Base-by-base conservation (phyloP, 2,113 vertebrate genomes). In the Melanostigma gelatinosum region DNA sequence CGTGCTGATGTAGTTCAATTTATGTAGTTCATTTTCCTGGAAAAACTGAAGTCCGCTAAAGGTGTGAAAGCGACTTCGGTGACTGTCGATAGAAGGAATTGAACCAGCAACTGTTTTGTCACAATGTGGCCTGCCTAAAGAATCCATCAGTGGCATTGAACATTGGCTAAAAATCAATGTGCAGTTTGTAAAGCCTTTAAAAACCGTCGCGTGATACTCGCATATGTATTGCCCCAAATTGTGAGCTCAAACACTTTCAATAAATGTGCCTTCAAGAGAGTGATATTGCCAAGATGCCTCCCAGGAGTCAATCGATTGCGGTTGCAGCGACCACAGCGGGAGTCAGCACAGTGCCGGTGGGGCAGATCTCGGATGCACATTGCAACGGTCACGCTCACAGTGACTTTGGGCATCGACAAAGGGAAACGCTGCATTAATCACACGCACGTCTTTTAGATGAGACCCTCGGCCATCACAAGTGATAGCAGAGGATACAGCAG, bases 371-470 rank as follows among this genome's bases (percentile, higher is more conserved):
- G 22, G 50, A 65, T 54, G 67, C 72, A 46, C 60, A 16, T 18
- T 32, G 38, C 74, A 80, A 67, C 85, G 88, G 84, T 85, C 72
- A 58, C 12, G 71, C 54, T 80, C 79, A 84, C 84, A 82, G 88
- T 68, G 73, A 75, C 82, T 79, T 52, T 64, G 64, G 52, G 58
- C 70, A 83, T 80, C 8, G 20, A 71, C 61, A 40, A 50, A 68
- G 70, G 38, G 42, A 74, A 63, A 24, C 15, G 0, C 1, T 13
- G n/a, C 76, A 77, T 87, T 82, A 82, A 85, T 80, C 83, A 80
- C 68, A 27, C 73, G 2, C 18, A 22, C 34, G 67, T 34, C 75
- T 63, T 70, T 63, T 6, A 74, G 38, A 66, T 20, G 65, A 69
- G 83, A 80, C 83, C 77, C 84, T 32, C 24, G 1, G 22, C 72